Base-by-base conservation (phyloP, 2,797 vertebrate genomes). In the Fringilla coelebs region DNA sequence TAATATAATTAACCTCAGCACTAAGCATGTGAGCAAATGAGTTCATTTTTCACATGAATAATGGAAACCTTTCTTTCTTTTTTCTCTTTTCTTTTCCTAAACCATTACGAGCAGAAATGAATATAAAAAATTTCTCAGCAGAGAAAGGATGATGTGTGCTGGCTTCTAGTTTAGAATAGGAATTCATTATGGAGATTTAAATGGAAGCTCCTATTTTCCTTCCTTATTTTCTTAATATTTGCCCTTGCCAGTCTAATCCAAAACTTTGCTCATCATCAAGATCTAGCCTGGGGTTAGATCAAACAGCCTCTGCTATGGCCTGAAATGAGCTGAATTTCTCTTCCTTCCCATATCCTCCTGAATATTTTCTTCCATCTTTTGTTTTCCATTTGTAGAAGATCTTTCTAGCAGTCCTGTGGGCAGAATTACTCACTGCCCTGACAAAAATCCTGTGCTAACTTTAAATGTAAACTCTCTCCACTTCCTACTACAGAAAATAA, bases 41-140 rank as follows among this genome's bases (percentile, higher is more conserved):
- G 88, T 72, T 95, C 63, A 85, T 93, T 96, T 93, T 94, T 91
- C 82, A 94, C 68, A 84, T 76, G 79, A 88, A 92, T 88, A 93
- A 94, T 75, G 58, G 55, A 85, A 85, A 32, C 9, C 16, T 29
- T 83, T 24, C 38, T 22, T 74, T 36, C 28, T 55, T 26, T 52
- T 25, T 66, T 29, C 29, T 54, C 20, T 17, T 16, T 43, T 31
- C 22, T 16, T 20, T 10, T 8, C 18, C 19, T 3, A 70, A 85
- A 29, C 26, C 49, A 61, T 85, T 85, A 89, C 0, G 0, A 71
- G 80, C 74, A 71, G 72, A 87, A 93, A 92, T 31, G 18, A 89
- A 85, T 19, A 32, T 80, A 51, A 67, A 75, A 90, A 74, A 83
- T 28, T 68, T 94, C 78, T 90, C 60, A 68, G 55, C 45, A 74